Base-by-base conservation (phyloP, 2,797 vertebrate genomes). In the Menidia menidia region DNA sequence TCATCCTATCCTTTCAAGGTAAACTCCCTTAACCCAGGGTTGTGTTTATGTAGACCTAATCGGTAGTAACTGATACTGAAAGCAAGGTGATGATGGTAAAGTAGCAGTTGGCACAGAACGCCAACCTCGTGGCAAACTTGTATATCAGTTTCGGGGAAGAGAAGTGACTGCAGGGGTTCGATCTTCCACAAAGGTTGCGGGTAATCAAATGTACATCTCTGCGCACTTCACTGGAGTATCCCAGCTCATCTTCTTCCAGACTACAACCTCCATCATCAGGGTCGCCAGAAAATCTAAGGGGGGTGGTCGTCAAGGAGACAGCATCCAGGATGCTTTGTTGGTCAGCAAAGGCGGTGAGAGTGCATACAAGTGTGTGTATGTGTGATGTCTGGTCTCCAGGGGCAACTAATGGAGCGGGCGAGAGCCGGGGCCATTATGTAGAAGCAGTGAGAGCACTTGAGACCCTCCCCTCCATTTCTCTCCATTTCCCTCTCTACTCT, bases 321-420 rank as follows among this genome's bases (percentile, higher is more conserved):
- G 92, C 94, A 96, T 96, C 95, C 95, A 93, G 92, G 94, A 95
- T 92, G 93, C 89, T 95, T 96, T 96, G 95, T 95, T 95, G 95
- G 95, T 81, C 87, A 89, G 88, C 70, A 95, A 72, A 89, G 95
- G 93, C 94, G 92, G 89, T 53, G 73, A 60, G 64, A 72, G 87
- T 35, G 81, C 71, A 72, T 11, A 39, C 4, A 64, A 55, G 73
- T 68, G 66, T 44, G 95, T 91, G 90, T 89, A 95, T 77, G 81
- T 83, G 87, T 87, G 95, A 93, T 92, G 95, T 94, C 93, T 93
- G 91, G 95, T 98, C 95, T 96, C 97, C 96, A 96, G 77, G 96
- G 96, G 97, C 96, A 98, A 99, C 97, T 98, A 98, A 98, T 98
- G 97, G 96, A 98, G 95, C 92, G 94, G 94, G 94, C 91, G 93